Evolutionary conservation across 2,797 vertebrate genomes (phyloP).

Genomic region (Apodemus agrarius): DNA sequence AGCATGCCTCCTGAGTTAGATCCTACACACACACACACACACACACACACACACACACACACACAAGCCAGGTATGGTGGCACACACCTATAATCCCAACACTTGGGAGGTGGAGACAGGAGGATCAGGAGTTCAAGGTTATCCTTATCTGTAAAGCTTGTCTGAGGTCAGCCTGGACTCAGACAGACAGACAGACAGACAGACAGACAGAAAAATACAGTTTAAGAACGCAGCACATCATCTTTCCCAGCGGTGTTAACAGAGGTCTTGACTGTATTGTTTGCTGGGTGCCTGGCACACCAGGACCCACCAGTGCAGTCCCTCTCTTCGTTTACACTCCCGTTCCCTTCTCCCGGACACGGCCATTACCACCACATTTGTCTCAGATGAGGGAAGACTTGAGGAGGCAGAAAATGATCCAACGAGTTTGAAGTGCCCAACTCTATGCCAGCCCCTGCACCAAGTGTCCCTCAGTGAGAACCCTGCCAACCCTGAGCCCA

Average conservation of each 20-base stretch:
- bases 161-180: background rate
- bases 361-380: background rate
- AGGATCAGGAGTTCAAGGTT: background rate
- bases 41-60: too few species aligned
- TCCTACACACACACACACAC: too few species aligned
- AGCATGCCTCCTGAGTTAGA: background rate
- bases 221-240: background rate
- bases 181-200: background rate
- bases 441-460: background rate
- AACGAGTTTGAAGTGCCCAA: background rate
- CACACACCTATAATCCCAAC: background rate
- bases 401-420: background rate
- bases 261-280: background rate
- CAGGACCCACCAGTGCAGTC: background rate
- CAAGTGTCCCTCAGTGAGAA: too few species aligned
- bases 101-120: background rate
- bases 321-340: background rate
- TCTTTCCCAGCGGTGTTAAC: background rate
- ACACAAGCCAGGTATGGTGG: background rate
- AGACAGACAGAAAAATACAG: background rate
- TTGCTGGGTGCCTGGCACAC: fast-evolving
- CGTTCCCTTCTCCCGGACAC: background rate
- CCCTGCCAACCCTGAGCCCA: background rate
- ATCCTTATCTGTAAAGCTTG: background rate
- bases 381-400: background rate